Percentiles rank a stretch among this genome's conserved stretches.
Evolutionary conservation across 2,113 vertebrate species (phyloP).

Genomic region (Rhagologus leucostigma): DNA sequence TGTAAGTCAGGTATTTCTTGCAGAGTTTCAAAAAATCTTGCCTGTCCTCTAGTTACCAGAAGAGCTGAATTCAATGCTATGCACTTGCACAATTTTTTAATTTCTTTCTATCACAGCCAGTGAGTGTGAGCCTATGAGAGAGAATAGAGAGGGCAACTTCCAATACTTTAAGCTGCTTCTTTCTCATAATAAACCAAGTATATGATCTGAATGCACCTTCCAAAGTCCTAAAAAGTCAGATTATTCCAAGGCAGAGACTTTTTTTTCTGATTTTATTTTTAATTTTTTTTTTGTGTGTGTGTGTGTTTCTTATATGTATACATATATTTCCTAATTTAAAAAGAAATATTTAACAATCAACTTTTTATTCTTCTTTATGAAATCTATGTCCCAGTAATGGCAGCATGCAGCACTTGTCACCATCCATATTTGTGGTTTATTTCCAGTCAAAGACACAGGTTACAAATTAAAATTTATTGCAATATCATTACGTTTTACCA

Average conservation of each 20-base stretch:
- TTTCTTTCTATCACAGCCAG: not conserved
- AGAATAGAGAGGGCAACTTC: not conserved
- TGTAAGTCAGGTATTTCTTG: not conserved
- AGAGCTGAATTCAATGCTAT: not conserved
- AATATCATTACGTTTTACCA: not conserved
- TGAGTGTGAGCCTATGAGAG: not conserved
- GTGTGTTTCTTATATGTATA: not conserved
- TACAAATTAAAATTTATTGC: not conserved
- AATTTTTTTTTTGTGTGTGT: not conserved
- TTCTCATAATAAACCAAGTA: not conserved
- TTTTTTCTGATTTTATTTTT: not conserved
- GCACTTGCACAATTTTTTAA: not conserved
- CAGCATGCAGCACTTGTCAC: not conserved
- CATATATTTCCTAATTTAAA: not conserved
- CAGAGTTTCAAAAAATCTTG: not conserved
- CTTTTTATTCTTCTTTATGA: not conserved
- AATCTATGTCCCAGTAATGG: not conserved
- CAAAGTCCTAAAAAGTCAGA: not conserved
- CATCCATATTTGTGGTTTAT: not conserved
- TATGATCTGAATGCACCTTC: not conserved
- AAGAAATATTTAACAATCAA: not conserved
- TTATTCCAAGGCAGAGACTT: not conserved
- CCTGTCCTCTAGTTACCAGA: not conserved
- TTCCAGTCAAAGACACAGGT: not conserved
- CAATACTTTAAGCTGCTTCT: not conserved